Conservation (phyloP, 2,888 invertebrate species). For the Dioctria rufipes region DNA sequence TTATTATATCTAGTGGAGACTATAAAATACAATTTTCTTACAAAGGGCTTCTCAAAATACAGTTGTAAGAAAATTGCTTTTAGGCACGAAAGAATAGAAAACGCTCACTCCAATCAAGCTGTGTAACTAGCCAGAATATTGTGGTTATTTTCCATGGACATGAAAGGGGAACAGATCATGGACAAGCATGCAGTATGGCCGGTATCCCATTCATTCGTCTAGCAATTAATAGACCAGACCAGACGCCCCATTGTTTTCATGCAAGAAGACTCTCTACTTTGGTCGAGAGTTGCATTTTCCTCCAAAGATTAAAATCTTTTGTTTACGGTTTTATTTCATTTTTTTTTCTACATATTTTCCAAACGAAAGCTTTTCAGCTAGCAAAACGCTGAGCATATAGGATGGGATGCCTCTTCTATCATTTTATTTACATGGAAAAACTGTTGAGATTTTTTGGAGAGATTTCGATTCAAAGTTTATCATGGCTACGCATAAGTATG, state of each 20-base stretch:
- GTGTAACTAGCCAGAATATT: conserved; percentile 18
- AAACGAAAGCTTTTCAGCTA: not conserved
- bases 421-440: conserved; percentile 1
- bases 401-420: not conserved
- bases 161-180: conserved; percentile 35
- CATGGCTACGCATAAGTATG: conserved; percentile 5
- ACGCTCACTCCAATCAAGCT: not conserved
- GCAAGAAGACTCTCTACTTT: conserved; percentile 39
- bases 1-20: not conserved
- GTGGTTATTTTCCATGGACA: conserved; percentile 13
- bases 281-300: conserved; percentile 37
- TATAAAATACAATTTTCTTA: not conserved
- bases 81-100: conserved; percentile 23
- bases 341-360: conserved; percentile 23
- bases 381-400: not conserved
- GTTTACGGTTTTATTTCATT: conserved; percentile 37
- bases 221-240: conserved; percentile 58
- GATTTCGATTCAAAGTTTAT: not conserved
- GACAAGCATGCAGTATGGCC: conserved; percentile 43
- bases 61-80: conserved; percentile 31
- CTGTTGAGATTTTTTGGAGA: not conserved
- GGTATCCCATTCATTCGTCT: conserved; percentile 55
- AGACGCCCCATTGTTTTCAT: conserved; percentile 43
- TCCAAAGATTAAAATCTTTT: conserved; percentile 48
- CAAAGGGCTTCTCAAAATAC: not conserved